A percentile compares a stretch with the other conserved stretches of the same genome.
Evolutionary conservation across 2,888 invertebrate species (phyloP).

Genomic region (Tryphoninae sp.): DNA sequence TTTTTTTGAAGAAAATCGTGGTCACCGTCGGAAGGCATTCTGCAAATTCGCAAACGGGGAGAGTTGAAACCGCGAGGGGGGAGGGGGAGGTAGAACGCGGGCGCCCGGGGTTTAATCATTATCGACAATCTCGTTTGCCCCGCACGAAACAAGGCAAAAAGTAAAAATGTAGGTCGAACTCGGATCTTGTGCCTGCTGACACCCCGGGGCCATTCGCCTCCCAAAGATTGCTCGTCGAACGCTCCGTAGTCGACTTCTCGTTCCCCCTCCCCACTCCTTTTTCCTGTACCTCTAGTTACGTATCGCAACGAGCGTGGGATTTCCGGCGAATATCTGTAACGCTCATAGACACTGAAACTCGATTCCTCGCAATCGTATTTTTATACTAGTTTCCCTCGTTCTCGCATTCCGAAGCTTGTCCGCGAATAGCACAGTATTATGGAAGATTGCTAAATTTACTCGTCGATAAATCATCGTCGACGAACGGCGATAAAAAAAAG

Average conservation of each 20-base stretch:
- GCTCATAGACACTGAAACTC: constrained; percentile 27
- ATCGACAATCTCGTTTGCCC: constrained; percentile 73
- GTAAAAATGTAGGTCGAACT: constrained; percentile 72
- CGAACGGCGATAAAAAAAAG: too few relatives aligned
- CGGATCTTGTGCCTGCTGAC: constrained; percentile 52
- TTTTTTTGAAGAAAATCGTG: constrained; percentile 37
- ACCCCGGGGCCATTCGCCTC: constrained; percentile 62
- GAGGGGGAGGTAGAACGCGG: constrained; percentile 19
- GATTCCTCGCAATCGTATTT: constrained; percentile 20
- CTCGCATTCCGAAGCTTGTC: neutral
- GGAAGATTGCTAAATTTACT: neutral
- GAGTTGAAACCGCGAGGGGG: constrained; percentile 45
- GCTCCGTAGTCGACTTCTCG: constrained; percentile 27
- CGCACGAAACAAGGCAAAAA: constrained; percentile 67
- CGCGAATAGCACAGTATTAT: neutral
- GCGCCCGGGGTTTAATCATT: constrained; percentile 71
- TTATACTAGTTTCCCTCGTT: neutral
- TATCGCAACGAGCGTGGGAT: constrained; percentile 62
- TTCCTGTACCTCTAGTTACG: constrained; percentile 51
- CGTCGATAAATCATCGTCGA: neutral
- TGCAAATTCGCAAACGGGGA: constrained; percentile 68
- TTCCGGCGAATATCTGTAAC: constrained; percentile 55
- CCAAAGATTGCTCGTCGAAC: constrained; percentile 57
- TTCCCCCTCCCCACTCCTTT: neutral
- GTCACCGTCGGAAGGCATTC: constrained; percentile 62